Base-by-base conservation (phyloP, 37 sponge, comb jelly and placozoan genomes). In the Cliona cf. orientalis region DNA sequence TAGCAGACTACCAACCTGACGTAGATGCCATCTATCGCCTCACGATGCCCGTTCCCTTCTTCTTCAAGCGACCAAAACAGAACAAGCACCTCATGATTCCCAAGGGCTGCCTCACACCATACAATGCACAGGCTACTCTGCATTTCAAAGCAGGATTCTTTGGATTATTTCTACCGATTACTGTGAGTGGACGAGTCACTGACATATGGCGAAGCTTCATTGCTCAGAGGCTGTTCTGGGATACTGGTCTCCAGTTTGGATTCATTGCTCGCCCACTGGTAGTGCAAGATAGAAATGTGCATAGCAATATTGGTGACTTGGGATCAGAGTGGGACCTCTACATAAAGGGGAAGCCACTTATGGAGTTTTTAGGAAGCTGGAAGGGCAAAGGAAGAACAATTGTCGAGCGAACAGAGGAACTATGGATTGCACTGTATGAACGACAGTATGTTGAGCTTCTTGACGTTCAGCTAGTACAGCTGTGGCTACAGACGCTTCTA, bases 201-300 rank as follows among this genome's bases (percentile, higher is more conserved):
- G 90, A 89, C 62, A 83, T 89, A 5, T 89, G 90, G 90, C 79
- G 90, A 19, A 79, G 84, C 72, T 83, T 74, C 72, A 67, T 67
- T 67, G 78, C 76, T 12, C 78, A 85, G 66, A 32, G 84, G 56
- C 35, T 84, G 53, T 75, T 75, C 40, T 84, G 84, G 84, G 84
- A 84, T n/a, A 69, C 67, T 21, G 84, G 83, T 3, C 69, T 82
- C 23, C 63, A 43, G 11, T n/a, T 76, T 7, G 82, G 76, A 2
- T 80, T 88, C 31, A 35, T 71, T 33, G 49, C 78, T 14, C 71
- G 73, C 23, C 81, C 90, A 43, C 46, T 72, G 3, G 80, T 89
- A 1, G 66, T 73, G 0, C 84, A 89, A 28, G 71, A 79, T 9
- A 58, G 90, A 56, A 89, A 89, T 56, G 60, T 14, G 3, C 84